These are phyloP conservation scores for Rhagium mordax DNA, from an alignment of 2,888 invertebrate species.

Conservation along the genomic window DNA sequence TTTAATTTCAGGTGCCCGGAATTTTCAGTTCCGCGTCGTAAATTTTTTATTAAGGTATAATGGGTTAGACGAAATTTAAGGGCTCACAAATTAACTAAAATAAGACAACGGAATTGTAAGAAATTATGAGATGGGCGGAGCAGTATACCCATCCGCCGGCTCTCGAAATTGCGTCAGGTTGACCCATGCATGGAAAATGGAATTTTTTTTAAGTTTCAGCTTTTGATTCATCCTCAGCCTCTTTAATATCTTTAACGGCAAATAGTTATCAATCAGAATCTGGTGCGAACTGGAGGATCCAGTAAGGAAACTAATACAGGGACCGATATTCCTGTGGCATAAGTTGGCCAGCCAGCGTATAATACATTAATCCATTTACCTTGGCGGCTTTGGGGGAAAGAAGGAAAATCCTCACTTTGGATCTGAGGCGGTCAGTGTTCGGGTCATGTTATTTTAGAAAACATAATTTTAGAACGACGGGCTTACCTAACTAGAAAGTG, in stretches of 20 bases:
- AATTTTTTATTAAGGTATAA: slow-evolving; percentile 1
- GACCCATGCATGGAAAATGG: too few species aligned
- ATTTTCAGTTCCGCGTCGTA: slow-evolving; percentile 10
- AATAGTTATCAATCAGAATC: too few species aligned
- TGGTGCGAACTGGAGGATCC: too few species aligned
- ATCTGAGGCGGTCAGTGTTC: slow-evolving; percentile 23
- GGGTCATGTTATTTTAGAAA: slow-evolving; percentile 34
- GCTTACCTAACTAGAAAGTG: slow-evolving; percentile 40
- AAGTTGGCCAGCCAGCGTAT: not conserved
- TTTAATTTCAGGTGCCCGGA: slow-evolving; percentile 2
- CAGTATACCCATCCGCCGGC: too few species aligned
- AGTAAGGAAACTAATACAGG: not conserved
- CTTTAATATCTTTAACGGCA: too few species aligned
- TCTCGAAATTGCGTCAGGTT: too few species aligned
- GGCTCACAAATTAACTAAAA: too few species aligned
- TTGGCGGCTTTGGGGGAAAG: not conserved
- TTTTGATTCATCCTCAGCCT: too few species aligned
- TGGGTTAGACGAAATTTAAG: not conserved
- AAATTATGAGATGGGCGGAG: too few species aligned
- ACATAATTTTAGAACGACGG: slow-evolving; percentile 32
- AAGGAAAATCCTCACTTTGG: slow-evolving; percentile 26
- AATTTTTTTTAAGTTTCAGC: too few species aligned
- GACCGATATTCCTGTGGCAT: not conserved
- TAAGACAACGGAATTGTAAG: too few species aligned
- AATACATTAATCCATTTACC: slow-evolving; percentile 18